Percentiles rank a stretch among this genome's conserved stretches.
These are phyloP conservation scores for Sepiola atlantica DNA, from an alignment of 2,888 invertebrate species.

Conservation along the genomic window DNA sequence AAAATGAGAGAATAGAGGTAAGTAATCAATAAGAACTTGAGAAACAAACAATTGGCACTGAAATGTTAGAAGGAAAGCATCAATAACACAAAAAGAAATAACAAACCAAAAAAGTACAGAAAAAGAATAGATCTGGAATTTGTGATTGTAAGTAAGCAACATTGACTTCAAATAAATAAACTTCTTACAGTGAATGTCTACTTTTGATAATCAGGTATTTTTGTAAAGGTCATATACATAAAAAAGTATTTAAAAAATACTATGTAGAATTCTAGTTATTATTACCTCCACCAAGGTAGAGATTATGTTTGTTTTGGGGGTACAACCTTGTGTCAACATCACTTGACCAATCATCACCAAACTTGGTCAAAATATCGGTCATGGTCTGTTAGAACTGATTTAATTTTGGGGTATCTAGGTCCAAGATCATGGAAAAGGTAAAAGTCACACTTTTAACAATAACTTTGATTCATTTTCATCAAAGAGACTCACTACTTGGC, in stretches of 20 bases:
- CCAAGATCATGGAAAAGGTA: too few relatives aligned
- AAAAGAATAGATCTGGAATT: neutral
- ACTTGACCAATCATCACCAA: too few relatives aligned
- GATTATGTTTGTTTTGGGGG: too few relatives aligned
- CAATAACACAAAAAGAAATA: neutral
- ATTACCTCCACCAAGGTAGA: too few relatives aligned
- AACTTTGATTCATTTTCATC: too few relatives aligned
- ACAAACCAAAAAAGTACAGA: constrained; percentile 5
- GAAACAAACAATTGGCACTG: neutral
- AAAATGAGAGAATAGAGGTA: neutral
- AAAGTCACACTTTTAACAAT: too few relatives aligned
- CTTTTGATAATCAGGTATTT: neutral
- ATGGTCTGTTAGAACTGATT: too few relatives aligned
- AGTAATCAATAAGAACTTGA: neutral
- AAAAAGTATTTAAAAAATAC: neutral
- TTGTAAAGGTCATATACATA: neutral
- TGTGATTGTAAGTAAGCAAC: neutral
- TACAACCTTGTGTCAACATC: too few relatives aligned
- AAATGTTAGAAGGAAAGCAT: constrained; percentile 32
- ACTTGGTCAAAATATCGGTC: too few relatives aligned
- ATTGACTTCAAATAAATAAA: neutral
- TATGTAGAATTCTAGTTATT: too few relatives aligned
- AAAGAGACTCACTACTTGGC: too few relatives aligned
- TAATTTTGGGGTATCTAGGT: too few relatives aligned
- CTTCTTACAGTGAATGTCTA: neutral